Evolutionary conservation across 1,140 invertebrate species (phyloP).

Genomic region (Subanguina moxae): DNA sequence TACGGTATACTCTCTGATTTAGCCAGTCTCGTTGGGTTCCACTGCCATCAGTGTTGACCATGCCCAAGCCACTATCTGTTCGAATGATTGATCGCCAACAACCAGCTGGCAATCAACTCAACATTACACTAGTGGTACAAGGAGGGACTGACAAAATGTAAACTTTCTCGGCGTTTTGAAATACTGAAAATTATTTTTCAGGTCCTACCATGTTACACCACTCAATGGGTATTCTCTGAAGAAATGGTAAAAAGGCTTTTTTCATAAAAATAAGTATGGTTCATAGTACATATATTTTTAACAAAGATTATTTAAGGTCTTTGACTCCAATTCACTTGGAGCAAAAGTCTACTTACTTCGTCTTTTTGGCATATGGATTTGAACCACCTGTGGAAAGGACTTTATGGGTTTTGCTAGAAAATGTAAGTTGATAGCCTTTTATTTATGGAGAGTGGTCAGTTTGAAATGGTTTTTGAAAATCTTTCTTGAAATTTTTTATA

Average conservation of each 20-base stretch:
- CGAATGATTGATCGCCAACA: slow-evolving; percentile 38
- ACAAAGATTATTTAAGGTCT: slow-evolving; percentile 34
- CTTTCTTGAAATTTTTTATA: slow-evolving; percentile 14
- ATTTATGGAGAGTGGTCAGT: background rate
- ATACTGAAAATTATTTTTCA: background rate
- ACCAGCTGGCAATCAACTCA: slow-evolving; percentile 40
- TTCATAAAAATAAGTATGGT: no score
- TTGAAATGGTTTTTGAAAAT: no score
- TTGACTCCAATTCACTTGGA: slow-evolving; percentile 45
- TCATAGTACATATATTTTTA: no score
- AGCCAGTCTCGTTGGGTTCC: slow-evolving; percentile 54
- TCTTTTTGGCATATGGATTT: slow-evolving; percentile 55
- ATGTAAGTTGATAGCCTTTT: slow-evolving; percentile 33
- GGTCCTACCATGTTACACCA: slow-evolving; percentile 56
- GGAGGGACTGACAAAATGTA: slow-evolving; percentile 41
- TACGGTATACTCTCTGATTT: no score
- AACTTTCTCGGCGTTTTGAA: no score
- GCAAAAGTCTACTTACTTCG: slow-evolving; percentile 51
- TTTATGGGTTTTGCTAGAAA: slow-evolving; percentile 54
- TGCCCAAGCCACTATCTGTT: slow-evolving; percentile 45
- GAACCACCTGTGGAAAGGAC: slow-evolving; percentile 44
- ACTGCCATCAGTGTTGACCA: slow-evolving; percentile 38
- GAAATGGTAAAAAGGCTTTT: slow-evolving; percentile 26
- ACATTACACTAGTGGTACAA: slow-evolving; percentile 46
- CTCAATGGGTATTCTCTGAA: slow-evolving; percentile 47